Evolutionary conservation across 2,797 vertebrate species (phyloP), one percentile per base, ranked within the genome.

Genomic region (Sebastiscus tertius): DNA sequence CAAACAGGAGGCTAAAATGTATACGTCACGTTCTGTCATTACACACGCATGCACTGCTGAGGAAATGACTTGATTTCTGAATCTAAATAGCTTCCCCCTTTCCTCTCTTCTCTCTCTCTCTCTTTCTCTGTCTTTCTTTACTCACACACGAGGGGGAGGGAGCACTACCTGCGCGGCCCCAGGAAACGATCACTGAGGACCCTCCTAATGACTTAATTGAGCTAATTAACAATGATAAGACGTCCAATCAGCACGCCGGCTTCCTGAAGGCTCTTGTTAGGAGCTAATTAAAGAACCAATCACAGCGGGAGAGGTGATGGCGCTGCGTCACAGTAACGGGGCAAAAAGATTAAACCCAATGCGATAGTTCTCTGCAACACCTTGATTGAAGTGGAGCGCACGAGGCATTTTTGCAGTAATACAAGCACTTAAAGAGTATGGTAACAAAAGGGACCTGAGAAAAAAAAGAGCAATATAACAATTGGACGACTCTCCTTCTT

Each of bases 221-320:
- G 93, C 93, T 95, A 93, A 96, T 96, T 96, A 95, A 87, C 92
- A 89, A 90, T 83, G 93, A 95, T 95, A 93, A 95, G 93, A 94
- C 89, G 84, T 93, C 95, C 95, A 96, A 96, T 96, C 95, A 95
- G 94, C 88, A 89, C 75, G 67, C 89, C 71, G 84, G 92, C 91
- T 95, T 95, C 93, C 95, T 95, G 92, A 92, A 95, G 94, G 93
- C 94, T 92, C 95, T 95, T 89, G 94, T 96, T 94, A 95, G 93
- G 90, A 91, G 92, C 94, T 95, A 95, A 95, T 94, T 94, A 95
- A 95, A 93, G 94, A 94, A 89, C 90, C 90, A 94, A 91, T 95
- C 94, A 85, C 94, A 95, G 94, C 91, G 77, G 91, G 91, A 64
- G 66, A 61, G 74, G 69, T 60, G 69, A 68, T 68, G 81, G 65